Evolutionary conservation across 2,113 vertebrate species (phyloP), one percentile per base, ranked within the genome.

Genomic region (Acrocephalus kingi): DNA sequence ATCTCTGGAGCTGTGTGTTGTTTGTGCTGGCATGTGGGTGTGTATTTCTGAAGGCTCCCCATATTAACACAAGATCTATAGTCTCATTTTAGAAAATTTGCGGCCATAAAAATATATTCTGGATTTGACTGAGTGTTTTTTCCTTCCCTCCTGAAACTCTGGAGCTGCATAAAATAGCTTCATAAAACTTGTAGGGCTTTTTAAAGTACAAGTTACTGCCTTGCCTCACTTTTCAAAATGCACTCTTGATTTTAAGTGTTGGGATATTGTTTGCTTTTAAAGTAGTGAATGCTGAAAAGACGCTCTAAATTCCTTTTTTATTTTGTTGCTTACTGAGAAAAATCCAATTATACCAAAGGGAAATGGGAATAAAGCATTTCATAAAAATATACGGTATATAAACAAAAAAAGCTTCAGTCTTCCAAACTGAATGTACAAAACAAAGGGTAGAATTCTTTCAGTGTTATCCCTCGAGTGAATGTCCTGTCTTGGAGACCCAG

Each of bases 121-220:
- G 41, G 1, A 33, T 90, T 87, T 88, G 79, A 93, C 59, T 46
- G 67, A 64, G n/a, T 37, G 25, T 69, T 91, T 94, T 79, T 56
- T 27, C n/a, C 35, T 90, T 86, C 63, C 54, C 66, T 87, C 15
- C 75, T 82, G 83, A 92, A 96, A 84, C 62, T 89, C 54, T 11
- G 4, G 66, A 95, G 62, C 72, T 0, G 0, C 2, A 24, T 67
- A 71, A 94, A 93, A 93, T 71, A 71, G 89, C 76, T 55, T 71
- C 89, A 93, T 92, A 95, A 95, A 90, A 92, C 80, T 88, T 86
- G 76, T 18, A 66, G 56, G 64, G 61, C 79, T 90, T 81, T 93
- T 96, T 52, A 90, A 92, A 95, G 61, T 9, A 67, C 64, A 58
- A 95, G 61, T 92, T 95, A 93, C 83, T 86, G 89, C 76, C 76